These are phyloP conservation scores for Porites lobata DNA, from an alignment of 92 coral and sea anemone genomes.

Conservation along the genomic window DNA sequence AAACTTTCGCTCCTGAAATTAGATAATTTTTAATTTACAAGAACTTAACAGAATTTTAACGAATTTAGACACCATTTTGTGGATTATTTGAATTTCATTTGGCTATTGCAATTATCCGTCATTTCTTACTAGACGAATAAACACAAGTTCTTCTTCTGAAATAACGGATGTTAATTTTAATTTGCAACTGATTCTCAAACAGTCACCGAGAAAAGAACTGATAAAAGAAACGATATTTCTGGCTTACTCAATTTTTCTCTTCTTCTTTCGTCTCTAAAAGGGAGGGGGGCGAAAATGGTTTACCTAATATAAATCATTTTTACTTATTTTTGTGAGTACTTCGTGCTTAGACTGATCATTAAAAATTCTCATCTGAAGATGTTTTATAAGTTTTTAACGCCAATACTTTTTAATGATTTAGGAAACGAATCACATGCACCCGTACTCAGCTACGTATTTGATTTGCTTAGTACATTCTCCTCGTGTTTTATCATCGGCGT, in stretches of 20 bases:
- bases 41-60: background rate
- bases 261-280: too few relatives aligned
- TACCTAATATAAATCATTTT: background rate
- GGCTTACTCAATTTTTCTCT: background rate
- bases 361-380: too few relatives aligned
- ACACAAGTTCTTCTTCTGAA: constrained; percentile 26
- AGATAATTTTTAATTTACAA: constrained; percentile 21
- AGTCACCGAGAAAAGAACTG: too few relatives aligned
- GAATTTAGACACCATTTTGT: background rate
- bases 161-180: background rate
- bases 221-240: background rate
- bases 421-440: background rate
- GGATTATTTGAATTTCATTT: constrained; percentile 17
- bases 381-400: background rate
- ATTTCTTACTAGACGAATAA: constrained; percentile 21
- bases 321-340: too few relatives aligned
- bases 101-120: constrained; percentile 25
- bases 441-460: background rate
- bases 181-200: constrained; percentile 1
- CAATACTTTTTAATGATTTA: too few relatives aligned
- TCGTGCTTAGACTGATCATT: too few relatives aligned
- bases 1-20: constrained; percentile 32
- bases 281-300: background rate
- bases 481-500: constrained; percentile 3
- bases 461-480: background rate